Evolutionary conservation across 2,888 invertebrate genomes (phyloP).

Genomic region (Sminthurinus aureus): DNA sequence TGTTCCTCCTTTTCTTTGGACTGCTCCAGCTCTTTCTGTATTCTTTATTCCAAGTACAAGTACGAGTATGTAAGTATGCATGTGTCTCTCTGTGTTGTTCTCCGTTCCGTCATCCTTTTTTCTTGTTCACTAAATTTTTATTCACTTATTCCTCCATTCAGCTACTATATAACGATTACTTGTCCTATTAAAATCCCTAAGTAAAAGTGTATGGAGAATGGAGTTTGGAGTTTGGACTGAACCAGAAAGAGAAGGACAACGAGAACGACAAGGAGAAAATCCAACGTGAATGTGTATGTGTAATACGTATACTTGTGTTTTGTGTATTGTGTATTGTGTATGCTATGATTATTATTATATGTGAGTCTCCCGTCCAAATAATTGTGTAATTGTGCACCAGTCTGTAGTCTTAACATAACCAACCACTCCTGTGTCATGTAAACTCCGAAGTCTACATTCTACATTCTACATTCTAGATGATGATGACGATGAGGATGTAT

Average conservation of each 20-base stretch:
- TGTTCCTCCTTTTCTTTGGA: background rate
- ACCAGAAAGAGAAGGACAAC: background rate
- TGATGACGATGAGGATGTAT: background rate
- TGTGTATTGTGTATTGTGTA: too few species aligned
- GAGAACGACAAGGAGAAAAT: background rate
- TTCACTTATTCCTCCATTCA: conserved; percentile 12
- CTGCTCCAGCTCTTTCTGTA: background rate
- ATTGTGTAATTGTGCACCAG: conserved; percentile 23
- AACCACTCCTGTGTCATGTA: conserved; percentile 29
- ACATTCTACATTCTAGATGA: background rate
- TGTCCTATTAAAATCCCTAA: background rate
- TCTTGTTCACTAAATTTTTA: conserved; percentile 16
- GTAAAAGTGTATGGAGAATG: background rate
- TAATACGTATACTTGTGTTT: background rate
- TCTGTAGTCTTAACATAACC: background rate
- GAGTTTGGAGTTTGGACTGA: background rate
- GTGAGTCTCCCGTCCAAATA: background rate
- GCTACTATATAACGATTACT: conserved; percentile 1
- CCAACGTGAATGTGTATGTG: background rate
- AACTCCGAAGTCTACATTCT: background rate
- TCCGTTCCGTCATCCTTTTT: background rate
- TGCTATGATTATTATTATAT: background rate
- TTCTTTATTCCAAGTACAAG: background rate
- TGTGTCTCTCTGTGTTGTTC: background rate
- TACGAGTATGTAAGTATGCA: background rate